Percentiles rank a stretch among this genome's conserved stretches.
Evolutionary conservation across 23 tunicate species (phyloP).

Genomic region (Ascidia mentula): DNA sequence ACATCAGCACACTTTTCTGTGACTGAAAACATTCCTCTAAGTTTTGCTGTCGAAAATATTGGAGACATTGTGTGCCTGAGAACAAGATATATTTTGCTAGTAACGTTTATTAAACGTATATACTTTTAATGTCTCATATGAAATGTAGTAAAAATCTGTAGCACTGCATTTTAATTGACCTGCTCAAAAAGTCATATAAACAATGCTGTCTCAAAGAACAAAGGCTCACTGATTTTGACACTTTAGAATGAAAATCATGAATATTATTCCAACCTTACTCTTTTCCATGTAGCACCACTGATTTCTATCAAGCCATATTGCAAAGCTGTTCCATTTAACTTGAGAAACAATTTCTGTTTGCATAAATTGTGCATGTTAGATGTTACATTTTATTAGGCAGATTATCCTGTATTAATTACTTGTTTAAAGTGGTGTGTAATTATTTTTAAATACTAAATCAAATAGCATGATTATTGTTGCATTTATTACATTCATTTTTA

Average conservation of each 20-base stretch:
- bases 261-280: conserved; percentile 23
- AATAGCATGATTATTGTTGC: too few species aligned
- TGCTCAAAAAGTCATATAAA: too few species aligned
- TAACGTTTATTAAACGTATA: background rate
- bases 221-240: background rate
- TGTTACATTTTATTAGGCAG: too few species aligned
- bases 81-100: background rate
- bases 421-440: too few species aligned
- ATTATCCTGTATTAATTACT: too few species aligned
- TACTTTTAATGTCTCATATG: background rate
- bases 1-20: conserved; percentile 45
- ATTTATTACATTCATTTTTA: too few species aligned
- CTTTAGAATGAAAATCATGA: background rate
- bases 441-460: too few species aligned
- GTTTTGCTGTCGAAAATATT: conserved; percentile 59
- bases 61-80: conserved; percentile 31
- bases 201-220: background rate
- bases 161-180: too few species aligned
- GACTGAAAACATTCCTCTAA: conserved; percentile 54
- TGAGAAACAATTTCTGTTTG: conserved; percentile 7
- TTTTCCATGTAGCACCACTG: conserved; percentile 56
- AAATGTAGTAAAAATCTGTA: background rate
- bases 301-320: conserved; percentile 30
- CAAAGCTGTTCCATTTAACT: conserved; percentile 38
- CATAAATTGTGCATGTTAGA: too few species aligned